Evolutionary conservation across 2,113 vertebrate species (phyloP), one percentile per base, ranked within the genome.

Genomic region (Chitala chitala): DNA sequence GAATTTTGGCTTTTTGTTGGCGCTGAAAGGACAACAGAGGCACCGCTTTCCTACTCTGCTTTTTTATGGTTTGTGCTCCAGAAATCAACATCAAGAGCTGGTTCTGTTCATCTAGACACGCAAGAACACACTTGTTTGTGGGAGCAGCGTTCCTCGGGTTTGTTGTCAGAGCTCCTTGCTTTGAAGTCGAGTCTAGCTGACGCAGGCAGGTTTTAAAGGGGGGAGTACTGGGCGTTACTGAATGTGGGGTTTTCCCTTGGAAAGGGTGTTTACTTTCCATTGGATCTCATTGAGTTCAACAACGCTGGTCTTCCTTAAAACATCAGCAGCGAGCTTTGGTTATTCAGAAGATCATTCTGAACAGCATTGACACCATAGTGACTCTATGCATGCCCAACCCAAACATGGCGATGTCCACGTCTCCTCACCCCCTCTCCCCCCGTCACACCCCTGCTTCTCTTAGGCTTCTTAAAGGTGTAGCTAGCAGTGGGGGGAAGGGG

Each of bases 181-280:
- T 48, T 48, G 22, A 66, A 13, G 22, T 44, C 22, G 17, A 31
- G 26, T 6, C 2, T 33, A 26, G 38, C 38, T 22, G n/a, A 66
- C 42, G 38, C 64, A 44, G 64, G 9, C 4, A 12, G 40, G 20
- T 66, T 48, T 66, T 66, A 66, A 46, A 48, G 64, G 64, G 64
- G 9, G n/a, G 58, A 20, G 48, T 51, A 20, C 12, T 51, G 1
- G 22, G 12, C 46, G n/a, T 5, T 66, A 7, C 20, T 33, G 20
- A 26, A 26, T 40, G 4, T 15, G 38, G 42, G 64, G 10, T 46
- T 20, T 66, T 12, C 64, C n/a, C 38, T 36, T 48, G 5, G 24
- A 0, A n/a, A 20, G 13, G 31, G 24, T 20, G 36, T 24, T 44
- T 5, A 24, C 24, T 1, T 61, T 31, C 29, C 58, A 26, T 36